Percentiles rank a stretch among this genome's conserved stretches.
These are phyloP conservation scores for Eupelmus urozonus DNA, from an alignment of 2,888 invertebrate genomes.

Conservation along the genomic window DNA sequence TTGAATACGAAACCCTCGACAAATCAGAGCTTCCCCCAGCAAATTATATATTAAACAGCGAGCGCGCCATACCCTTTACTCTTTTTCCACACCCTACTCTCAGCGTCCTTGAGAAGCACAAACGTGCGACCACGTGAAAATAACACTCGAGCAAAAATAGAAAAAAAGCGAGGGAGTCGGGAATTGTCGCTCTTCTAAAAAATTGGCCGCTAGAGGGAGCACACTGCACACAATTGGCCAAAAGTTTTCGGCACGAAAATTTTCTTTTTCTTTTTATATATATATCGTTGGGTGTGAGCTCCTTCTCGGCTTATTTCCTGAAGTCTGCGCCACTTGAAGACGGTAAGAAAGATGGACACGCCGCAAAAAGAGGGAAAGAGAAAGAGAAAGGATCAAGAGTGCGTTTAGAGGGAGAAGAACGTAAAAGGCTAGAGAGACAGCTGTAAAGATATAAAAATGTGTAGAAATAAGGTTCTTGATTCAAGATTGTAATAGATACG, in stretches of 20 bases:
- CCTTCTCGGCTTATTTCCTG: constrained; percentile 40
- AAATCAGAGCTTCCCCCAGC: no score
- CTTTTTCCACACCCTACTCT: background rate
- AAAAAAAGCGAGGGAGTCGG: background rate
- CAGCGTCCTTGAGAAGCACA: background rate
- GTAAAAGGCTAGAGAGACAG: background rate
- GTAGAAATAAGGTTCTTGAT: background rate
- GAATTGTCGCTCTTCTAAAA: constrained; percentile 11
- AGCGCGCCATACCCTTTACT: background rate
- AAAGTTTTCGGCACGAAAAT: constrained; percentile 41
- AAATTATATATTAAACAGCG: background rate
- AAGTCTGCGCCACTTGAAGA: constrained; percentile 32
- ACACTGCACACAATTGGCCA: constrained; percentile 38
- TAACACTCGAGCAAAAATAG: no score
- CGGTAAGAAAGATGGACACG: background rate
- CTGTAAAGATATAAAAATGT: constrained; percentile 10
- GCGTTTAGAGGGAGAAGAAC: background rate
- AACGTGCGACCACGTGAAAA: background rate
- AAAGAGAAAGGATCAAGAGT: no score
- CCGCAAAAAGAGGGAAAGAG: background rate
- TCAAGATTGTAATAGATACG: background rate
- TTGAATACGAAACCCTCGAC: no score
- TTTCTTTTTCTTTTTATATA: constrained; percentile 4
- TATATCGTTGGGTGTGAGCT: background rate
- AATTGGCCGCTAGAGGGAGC: constrained; percentile 8